Conservation (phyloP, 2,113 vertebrate species). For the Halcyon senegalensis region DNA sequence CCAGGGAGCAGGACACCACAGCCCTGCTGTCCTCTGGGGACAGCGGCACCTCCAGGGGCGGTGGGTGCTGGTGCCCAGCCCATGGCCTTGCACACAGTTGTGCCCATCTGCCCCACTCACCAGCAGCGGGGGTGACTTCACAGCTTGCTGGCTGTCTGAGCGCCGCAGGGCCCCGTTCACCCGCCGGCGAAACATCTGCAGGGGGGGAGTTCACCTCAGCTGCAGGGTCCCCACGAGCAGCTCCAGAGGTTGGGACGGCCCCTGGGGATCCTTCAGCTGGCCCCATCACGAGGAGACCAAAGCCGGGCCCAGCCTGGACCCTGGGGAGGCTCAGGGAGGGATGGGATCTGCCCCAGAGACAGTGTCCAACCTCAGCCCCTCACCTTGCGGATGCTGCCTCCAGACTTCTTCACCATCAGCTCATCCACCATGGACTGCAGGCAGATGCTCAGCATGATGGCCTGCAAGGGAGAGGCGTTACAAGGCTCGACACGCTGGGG, state of each 20-base stretch:
- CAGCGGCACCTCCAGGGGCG: not conserved
- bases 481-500: accelerated
- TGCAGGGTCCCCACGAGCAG: not conserved
- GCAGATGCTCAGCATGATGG: slow-evolving; percentile 99
- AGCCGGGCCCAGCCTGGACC: not conserved
- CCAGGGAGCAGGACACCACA: not conserved
- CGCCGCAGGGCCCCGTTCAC: slow-evolving; percentile 84
- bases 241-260: not conserved
- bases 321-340: not conserved
- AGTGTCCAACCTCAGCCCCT: not conserved
- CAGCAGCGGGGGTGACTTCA: slow-evolving; percentile 94
- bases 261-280: not conserved
- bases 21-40: not conserved
- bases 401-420: slow-evolving; percentile 98
- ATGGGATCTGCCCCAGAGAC: not conserved
- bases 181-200: slow-evolving; percentile 89
- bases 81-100: accelerated
- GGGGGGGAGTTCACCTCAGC: not conserved
- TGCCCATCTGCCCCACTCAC: slow-evolving; percentile 64
- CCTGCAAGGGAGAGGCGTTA: slow-evolving; percentile 74
- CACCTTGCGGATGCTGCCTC: slow-evolving; percentile 97
- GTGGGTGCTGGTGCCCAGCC: not conserved
- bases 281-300: not conserved
- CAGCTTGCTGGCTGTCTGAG: slow-evolving; percentile 92
- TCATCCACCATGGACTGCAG: slow-evolving; percentile 99